Base-by-base conservation (phyloP, 1,140 invertebrate genomes). In the Drosophila lini region DNA sequence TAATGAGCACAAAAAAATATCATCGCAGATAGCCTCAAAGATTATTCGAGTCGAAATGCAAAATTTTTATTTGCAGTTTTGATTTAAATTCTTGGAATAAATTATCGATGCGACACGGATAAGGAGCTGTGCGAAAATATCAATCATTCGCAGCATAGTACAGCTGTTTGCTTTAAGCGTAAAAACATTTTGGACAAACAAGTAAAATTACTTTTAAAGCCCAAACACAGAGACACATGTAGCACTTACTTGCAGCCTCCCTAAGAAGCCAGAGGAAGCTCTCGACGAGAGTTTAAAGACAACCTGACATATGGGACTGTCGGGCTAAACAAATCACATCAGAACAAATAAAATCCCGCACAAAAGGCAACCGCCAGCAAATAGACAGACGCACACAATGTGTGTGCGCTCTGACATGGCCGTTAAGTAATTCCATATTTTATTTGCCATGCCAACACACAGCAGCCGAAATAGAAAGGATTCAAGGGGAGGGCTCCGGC, bases 381-480 rank as follows among this genome's bases (percentile, higher is more conserved):
- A 84, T 84, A 84, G 81, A 83, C 67, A 70, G 67, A 56, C 80
- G 59, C 48, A 76, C 50, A 57, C 57, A 74, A 19, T 50, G 61
- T 61, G 61, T 60, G 41, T 68, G 57, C 48, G 45, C 63, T 56
- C 69, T 78, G 65, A 65, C 59, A 67, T 62, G 53, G 70, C 84
- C 65, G 80, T 74, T 88, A 90, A 88, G 84, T 88, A 88, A 89
- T 88, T 89, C 85, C 84, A 88, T 88, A 88, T 88, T 88, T 88
- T 88, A 89, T 88, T 90, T 78, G 76, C 80, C 52, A 70, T 68
- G 45, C 40, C 62, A 64, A 47, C 45, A 80, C 22, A 64, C 50
- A 53, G 50, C 48, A 50, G 41, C 45, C 63, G 47, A 78, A 61
- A 80, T 56, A 59, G 59, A 78, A 83, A 84, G 81, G 77, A 62